phyloP scores from a whole-genome alignment of 2,888 invertebrate genomes.

The Apantesis nais region DNA sequence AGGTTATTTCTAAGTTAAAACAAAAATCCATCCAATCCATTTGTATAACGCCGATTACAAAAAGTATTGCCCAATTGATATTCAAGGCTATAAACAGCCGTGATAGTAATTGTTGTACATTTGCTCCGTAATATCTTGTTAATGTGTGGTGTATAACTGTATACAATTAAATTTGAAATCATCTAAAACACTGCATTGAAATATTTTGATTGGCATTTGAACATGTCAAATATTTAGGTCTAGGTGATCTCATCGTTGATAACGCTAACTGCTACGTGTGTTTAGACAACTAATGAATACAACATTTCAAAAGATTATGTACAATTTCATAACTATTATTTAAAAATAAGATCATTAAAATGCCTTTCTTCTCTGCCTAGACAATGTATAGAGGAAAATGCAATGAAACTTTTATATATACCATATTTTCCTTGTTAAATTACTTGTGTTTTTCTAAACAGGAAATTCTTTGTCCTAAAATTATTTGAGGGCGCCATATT shows the following conservation, averaged over 20 bases:
- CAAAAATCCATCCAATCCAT: slow-evolving; percentile 43
- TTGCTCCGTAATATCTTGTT: slow-evolving; percentile 43
- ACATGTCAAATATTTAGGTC: slow-evolving; percentile 42
- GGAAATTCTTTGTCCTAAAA: not conserved
- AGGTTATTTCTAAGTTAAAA: slow-evolving; percentile 39
- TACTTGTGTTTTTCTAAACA: slow-evolving; percentile 21
- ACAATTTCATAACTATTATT: slow-evolving; percentile 6
- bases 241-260: slow-evolving; percentile 41
- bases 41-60: slow-evolving; percentile 42
- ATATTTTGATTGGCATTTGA: slow-evolving; percentile 42
- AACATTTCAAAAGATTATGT: slow-evolving; percentile 16
- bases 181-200: slow-evolving; percentile 35
- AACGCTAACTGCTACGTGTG: slow-evolving; percentile 25
- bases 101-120: slow-evolving; percentile 43
- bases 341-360: slow-evolving; percentile 17
- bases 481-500: not conserved
- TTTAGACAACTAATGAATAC: slow-evolving; percentile 26
- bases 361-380: slow-evolving; percentile 9
- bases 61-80: slow-evolving; percentile 59
- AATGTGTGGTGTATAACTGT: slow-evolving; percentile 43
- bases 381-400: slow-evolving; percentile 14
- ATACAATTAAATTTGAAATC: slow-evolving; percentile 46
- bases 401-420: slow-evolving; percentile 20
- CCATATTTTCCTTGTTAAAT: slow-evolving; percentile 13
- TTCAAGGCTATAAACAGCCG: slow-evolving; percentile 57